phyloP scores from a whole-genome alignment of 2,888 invertebrate species.

The Drosophila mayaguana region DNA sequence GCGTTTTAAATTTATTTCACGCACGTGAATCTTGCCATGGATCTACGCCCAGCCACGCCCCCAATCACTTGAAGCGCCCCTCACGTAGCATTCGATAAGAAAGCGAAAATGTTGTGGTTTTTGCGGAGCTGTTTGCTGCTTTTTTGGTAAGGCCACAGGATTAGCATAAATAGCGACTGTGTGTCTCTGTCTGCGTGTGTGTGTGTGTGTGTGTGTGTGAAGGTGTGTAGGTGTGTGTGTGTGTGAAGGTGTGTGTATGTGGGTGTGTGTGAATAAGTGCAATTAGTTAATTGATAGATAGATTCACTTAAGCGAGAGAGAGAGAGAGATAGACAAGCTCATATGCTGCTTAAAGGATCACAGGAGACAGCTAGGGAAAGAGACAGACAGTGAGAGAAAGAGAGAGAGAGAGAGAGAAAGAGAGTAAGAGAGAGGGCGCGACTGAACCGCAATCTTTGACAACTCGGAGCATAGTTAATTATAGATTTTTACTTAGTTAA shows the following conservation, averaged over 20 bases:
- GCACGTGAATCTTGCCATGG: constrained; percentile 56
- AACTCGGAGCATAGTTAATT: constrained; percentile 51
- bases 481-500: constrained; percentile 56
- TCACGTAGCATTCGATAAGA: constrained; percentile 16
- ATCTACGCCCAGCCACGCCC: background rate
- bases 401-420: background rate
- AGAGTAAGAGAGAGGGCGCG: background rate
- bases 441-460: constrained; percentile 44
- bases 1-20: constrained; percentile 73
- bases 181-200: background rate
- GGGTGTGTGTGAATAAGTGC: constrained; percentile 34
- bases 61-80: background rate
- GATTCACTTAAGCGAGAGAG: constrained; percentile 23
- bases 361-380: background rate
- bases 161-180: constrained; percentile 58
- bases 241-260: constrained; percentile 1
- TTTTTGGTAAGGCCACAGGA: constrained; percentile 34
- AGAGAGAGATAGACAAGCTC: background rate
- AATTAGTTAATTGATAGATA: constrained; percentile 69
- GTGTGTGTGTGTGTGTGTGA: background rate
- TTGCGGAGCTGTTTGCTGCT: constrained; percentile 5
- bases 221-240: background rate
- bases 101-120: constrained; percentile 43
- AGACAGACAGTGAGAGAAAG: background rate
- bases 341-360: background rate